phyloP scores from a whole-genome alignment of 2,797 vertebrate species.

The Cyclura pinguis region DNA sequence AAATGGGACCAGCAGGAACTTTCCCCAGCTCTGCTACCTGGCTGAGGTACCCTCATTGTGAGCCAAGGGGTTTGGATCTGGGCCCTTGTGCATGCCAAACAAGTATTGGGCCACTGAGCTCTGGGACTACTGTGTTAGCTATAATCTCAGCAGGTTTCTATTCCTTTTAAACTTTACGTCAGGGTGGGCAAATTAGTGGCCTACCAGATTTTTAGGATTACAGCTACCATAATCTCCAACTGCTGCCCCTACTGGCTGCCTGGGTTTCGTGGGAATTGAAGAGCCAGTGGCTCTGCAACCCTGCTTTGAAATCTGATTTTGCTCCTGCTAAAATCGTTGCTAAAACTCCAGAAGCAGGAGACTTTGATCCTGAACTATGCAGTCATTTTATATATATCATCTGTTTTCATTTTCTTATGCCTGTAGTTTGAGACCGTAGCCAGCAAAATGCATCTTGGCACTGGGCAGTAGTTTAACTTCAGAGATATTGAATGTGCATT shows the following conservation, averaged over 20 bases:
- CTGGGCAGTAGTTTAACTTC: conserved; percentile 49
- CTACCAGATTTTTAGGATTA: no score
- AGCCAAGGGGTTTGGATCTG: neutral
- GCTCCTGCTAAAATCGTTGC: conserved; percentile 18
- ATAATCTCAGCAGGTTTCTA: conserved; percentile 22
- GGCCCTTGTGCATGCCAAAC: neutral
- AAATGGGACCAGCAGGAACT: neutral
- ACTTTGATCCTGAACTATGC: conserved; percentile 32
- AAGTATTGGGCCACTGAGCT: neutral
- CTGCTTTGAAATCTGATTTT: conserved; percentile 16
- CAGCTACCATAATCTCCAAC: no score
- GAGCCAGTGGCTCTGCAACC: neutral
- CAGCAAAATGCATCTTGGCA: conserved; percentile 59
- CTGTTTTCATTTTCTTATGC: conserved; percentile 58
- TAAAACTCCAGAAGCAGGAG: neutral
- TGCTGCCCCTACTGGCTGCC: neutral
- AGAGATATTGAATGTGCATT: conserved; percentile 48
- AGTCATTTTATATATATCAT: conserved; percentile 52
- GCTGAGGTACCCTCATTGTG: neutral
- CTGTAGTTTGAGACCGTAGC: conserved; percentile 49
- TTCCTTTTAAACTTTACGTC: fast-evolving
- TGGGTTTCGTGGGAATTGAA: neutral
- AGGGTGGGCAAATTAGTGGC: no score
- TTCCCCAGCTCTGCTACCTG: neutral
- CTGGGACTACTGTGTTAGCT: no score